phyloP scores from a whole-genome alignment of 2,113 vertebrate genomes.

The Colius striatus region DNA sequence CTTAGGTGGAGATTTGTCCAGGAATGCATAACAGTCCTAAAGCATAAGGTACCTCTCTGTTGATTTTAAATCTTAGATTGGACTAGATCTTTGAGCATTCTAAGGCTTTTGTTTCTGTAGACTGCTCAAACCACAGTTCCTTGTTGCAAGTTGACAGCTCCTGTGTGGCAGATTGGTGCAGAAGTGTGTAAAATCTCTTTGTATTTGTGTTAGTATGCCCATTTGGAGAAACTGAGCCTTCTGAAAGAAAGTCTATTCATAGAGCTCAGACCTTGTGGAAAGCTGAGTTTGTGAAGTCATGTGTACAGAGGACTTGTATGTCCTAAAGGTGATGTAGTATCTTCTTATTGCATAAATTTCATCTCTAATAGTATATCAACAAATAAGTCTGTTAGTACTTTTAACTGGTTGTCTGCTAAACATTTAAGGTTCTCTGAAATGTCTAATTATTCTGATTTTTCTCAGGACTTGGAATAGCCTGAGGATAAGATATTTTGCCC shows the following conservation, averaged over 20 bases:
- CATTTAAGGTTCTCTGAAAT: neutral
- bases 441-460: neutral
- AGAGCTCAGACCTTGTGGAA: neutral
- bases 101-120: neutral
- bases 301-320: neutral
- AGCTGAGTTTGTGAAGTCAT: neutral
- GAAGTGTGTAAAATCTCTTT: neutral
- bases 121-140: neutral
- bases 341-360: neutral
- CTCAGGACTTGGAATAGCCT: neutral
- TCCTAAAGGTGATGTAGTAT: neutral
- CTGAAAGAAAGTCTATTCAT: neutral
- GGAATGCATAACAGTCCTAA: neutral
- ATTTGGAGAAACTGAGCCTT: neutral
- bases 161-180: neutral
- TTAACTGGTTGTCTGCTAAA: neutral
- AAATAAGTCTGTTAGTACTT: neutral
- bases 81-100: neutral
- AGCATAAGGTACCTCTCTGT: neutral
- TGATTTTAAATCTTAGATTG: neutral
- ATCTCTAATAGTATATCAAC: neutral
- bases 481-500: neutral
- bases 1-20: neutral
- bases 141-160: neutral
- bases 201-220: neutral